Evolutionary conservation across 2,113 vertebrate species (phyloP).

Genomic region (Conger conger): DNA sequence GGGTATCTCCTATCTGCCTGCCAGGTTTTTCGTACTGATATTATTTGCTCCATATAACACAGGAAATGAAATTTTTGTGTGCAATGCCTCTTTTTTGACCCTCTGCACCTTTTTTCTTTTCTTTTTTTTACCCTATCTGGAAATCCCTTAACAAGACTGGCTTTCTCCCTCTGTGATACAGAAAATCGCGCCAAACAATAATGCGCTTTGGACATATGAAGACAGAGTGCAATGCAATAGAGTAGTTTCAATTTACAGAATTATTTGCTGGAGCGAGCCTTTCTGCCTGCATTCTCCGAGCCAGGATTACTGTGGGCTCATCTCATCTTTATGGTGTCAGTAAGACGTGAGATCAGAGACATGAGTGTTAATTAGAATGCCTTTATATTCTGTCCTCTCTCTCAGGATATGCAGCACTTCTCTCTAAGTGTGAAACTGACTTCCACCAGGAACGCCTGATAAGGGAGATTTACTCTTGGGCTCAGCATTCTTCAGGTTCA

Average conservation of each 20-base stretch:
- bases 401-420: not conserved
- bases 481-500: not conserved
- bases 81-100: conserved; percentile 56
- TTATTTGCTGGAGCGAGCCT: conserved; percentile 48
- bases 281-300: conserved; percentile 36
- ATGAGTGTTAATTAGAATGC: conserved; percentile 25
- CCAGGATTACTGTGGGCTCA: conserved; percentile 20
- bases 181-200: conserved; percentile 58
- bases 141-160: conserved; percentile 49
- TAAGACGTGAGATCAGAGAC: conserved; percentile 4
- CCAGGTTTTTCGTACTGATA: conserved; percentile 92
- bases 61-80: conserved; percentile 95
- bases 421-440: conserved; percentile 19
- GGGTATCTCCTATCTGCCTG: conserved; percentile 86
- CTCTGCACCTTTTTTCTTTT: conserved; percentile 35
- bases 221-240: conserved; percentile 53
- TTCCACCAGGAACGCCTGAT: conserved; percentile 13
- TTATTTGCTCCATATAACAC: conserved; percentile 82
- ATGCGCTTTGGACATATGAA: conserved; percentile 49
- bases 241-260: conserved; percentile 68
- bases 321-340: conserved; percentile 2
- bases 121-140: conserved; percentile 71
- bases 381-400: not conserved
- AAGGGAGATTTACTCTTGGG: not conserved
- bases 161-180: conserved; percentile 48